These are phyloP conservation scores for Speoplatyrhinus poulsoni DNA, from an alignment of 2,113 vertebrate genomes.

Conservation along the genomic window DNA sequence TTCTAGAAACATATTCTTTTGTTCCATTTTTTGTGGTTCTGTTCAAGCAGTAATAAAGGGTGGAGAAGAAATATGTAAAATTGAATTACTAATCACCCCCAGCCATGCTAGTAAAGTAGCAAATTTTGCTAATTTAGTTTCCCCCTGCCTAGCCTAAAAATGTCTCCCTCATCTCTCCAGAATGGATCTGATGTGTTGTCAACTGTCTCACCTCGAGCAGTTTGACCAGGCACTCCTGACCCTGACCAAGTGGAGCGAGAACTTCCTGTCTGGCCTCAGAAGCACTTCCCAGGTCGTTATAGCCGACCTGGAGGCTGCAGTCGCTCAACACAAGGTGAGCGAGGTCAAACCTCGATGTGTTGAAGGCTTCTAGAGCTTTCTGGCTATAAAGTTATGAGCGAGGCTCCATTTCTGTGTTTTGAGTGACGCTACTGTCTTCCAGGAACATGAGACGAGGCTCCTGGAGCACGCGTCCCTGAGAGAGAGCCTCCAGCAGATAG, in stretches of 20 bases:
- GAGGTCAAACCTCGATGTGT: not conserved
- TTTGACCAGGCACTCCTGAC: slow-evolving; percentile 84
- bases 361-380: not conserved
- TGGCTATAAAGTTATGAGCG: not conserved
- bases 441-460: slow-evolving; percentile 82
- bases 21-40: not conserved
- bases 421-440: slow-evolving; percentile 10
- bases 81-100: no score
- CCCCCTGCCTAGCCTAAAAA: no score
- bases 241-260: slow-evolving; percentile 87
- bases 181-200: slow-evolving; percentile 77
- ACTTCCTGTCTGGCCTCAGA: slow-evolving; percentile 83
- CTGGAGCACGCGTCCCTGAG: slow-evolving; percentile 70
- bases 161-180: slow-evolving; percentile 61
- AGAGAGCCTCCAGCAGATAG: slow-evolving; percentile 75
- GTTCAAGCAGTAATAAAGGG: not conserved
- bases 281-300: slow-evolving; percentile 82
- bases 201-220: slow-evolving; percentile 78
- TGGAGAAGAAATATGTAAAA: no score
- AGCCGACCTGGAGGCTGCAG: slow-evolving; percentile 75
- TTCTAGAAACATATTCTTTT: no score
- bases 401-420: not conserved
- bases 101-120: no score
- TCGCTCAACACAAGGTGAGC: slow-evolving; percentile 84
- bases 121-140: no score